Evolutionary conservation across 2,113 vertebrate genomes (phyloP).

Genomic region (Ascaphus truei): DNA sequence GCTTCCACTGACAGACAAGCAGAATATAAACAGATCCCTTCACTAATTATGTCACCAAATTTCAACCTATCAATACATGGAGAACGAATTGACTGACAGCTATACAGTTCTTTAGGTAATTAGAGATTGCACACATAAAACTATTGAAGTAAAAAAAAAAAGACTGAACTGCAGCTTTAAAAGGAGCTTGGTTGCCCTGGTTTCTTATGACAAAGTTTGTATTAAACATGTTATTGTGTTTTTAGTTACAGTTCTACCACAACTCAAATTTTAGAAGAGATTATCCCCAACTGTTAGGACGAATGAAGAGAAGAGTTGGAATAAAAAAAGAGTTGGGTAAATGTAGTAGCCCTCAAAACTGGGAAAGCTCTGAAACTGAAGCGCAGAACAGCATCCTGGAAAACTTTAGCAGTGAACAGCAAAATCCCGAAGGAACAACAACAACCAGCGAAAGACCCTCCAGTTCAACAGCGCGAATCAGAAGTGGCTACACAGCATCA

Average conservation of each 20-base stretch:
- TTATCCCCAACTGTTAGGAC: constrained; percentile 26
- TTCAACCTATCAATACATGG: too few relatives aligned
- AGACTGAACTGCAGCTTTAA: too few relatives aligned
- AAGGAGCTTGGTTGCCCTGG: too few relatives aligned
- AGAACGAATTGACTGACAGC: too few relatives aligned
- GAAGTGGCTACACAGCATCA: not conserved
- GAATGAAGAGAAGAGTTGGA: constrained; percentile 23
- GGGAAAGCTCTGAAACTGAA: not conserved
- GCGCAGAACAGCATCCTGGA: not conserved
- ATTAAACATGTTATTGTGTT: too few relatives aligned
- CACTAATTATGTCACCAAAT: too few relatives aligned
- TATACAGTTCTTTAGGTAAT: too few relatives aligned
- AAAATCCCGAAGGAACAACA: not conserved
- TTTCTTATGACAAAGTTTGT: too few relatives aligned
- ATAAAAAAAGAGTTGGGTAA: constrained; percentile 28
- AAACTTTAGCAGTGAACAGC: rapidly evolving
- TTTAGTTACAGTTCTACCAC: constrained; percentile 34
- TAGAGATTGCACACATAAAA: too few relatives aligned
- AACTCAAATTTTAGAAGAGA: constrained; percentile 39
- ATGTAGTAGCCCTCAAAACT: not conserved
- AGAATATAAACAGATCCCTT: too few relatives aligned
- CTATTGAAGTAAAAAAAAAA: too few relatives aligned
- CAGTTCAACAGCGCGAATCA: not conserved
- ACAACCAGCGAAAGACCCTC: not conserved
- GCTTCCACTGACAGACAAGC: too few relatives aligned